These are phyloP conservation scores for Diachasma alloeum DNA, from an alignment of 1,140 invertebrate species.

Conservation along the genomic window DNA sequence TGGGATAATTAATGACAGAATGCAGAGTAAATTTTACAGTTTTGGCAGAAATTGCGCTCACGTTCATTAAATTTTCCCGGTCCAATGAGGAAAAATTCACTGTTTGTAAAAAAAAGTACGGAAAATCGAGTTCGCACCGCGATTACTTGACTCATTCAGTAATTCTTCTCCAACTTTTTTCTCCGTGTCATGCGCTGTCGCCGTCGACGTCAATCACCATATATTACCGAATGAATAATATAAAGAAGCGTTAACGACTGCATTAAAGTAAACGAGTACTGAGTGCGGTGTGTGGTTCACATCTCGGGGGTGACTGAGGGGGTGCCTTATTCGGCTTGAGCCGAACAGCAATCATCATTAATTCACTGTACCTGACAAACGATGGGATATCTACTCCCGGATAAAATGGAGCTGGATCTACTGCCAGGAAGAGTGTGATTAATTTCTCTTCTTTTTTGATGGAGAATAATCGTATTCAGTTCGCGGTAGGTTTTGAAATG, in stretches of 20 bases:
- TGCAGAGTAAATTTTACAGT: too few relatives aligned
- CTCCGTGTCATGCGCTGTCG: background rate
- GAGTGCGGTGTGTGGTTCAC: background rate
- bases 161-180: too few relatives aligned
- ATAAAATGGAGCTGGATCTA: conserved; percentile 57
- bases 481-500: too few relatives aligned
- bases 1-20: too few relatives aligned
- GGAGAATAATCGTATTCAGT: too few relatives aligned
- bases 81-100: too few relatives aligned
- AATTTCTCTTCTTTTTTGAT: conserved; percentile 55
- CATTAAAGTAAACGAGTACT: conserved; percentile 56
- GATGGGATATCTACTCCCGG: conserved; percentile 54
- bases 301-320: conserved; percentile 32
- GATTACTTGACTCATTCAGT: too few relatives aligned
- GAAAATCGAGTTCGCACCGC: too few relatives aligned
- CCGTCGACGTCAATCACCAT: background rate
- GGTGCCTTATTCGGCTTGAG: conserved; percentile 43
- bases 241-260: conserved; percentile 40
- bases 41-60: too few relatives aligned
- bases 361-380: conserved; percentile 60
- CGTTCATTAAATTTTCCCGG: too few relatives aligned
- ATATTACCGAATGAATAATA: background rate
- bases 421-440: conserved; percentile 56
- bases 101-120: too few relatives aligned
- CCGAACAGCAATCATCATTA: conserved; percentile 58